Evolutionary conservation across 1,140 invertebrate genomes (phyloP).

Genomic region (Drosophila sproati): DNA sequence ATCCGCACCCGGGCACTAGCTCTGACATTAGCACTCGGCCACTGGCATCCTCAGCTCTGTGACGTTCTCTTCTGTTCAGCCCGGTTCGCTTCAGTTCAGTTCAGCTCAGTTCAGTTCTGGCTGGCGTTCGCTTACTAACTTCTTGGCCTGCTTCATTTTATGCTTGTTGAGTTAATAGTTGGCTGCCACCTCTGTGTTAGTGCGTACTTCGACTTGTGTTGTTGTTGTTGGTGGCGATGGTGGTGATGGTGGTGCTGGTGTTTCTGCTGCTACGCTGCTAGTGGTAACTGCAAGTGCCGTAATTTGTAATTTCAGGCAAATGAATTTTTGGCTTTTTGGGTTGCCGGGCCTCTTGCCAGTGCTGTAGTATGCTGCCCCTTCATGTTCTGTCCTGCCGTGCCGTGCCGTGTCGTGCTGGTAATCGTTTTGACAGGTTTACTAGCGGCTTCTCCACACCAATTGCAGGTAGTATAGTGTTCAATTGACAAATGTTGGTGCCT

Average conservation of each 20-base stretch:
- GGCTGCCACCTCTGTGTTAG: slow-evolving; percentile 52
- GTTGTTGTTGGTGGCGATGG: slow-evolving; percentile 13
- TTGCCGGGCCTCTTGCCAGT: neutral
- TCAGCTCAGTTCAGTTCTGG: slow-evolving; percentile 6
- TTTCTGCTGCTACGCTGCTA: slow-evolving; percentile 10
- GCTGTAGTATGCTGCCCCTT: slow-evolving; percentile 7
- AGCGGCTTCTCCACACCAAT: slow-evolving; percentile 40
- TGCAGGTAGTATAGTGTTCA: slow-evolving; percentile 63
- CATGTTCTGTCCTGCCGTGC: slow-evolving; percentile 3
- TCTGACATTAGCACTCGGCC: slow-evolving; percentile 19
- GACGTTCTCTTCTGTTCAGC: slow-evolving; percentile 2
- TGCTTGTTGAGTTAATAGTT: slow-evolving; percentile 83
- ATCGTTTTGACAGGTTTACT: slow-evolving; percentile 61
- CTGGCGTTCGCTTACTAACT: slow-evolving; percentile 28
- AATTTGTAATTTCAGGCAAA: slow-evolving; percentile 82
- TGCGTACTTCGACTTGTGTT: slow-evolving; percentile 37
- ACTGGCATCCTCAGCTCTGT: slow-evolving; percentile 12
- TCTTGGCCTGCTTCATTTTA: slow-evolving; percentile 74
- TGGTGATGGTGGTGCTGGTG: slow-evolving; percentile 13
- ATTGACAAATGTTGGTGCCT: slow-evolving; percentile 60
- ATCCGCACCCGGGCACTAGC: slow-evolving; percentile 14
- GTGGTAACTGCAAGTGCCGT: slow-evolving; percentile 71
- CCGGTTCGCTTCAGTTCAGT: slow-evolving; percentile 7
- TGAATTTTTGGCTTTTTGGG: slow-evolving; percentile 75
- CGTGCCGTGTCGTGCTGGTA: slow-evolving; percentile 34